Percentiles rank a stretch among this genome's conserved stretches.
Conservation (phyloP, 2,888 invertebrate genomes). For the Macaria liturata region DNA sequence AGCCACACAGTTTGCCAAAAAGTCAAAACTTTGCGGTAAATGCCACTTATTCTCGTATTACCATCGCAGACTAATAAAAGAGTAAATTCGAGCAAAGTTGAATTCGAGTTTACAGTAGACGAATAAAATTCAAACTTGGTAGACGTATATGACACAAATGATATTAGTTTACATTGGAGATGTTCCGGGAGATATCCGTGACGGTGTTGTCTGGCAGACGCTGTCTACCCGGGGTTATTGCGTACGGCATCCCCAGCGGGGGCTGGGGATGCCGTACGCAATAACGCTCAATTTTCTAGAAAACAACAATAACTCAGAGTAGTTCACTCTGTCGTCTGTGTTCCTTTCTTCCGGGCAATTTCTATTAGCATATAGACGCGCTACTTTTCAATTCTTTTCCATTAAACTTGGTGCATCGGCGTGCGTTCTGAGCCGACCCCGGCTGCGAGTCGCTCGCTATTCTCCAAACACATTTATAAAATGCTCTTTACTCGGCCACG, state of each 20-base stretch:
- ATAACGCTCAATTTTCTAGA: conserved; percentile 79
- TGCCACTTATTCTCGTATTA: conserved; percentile 22
- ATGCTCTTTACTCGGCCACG: conserved; percentile 76
- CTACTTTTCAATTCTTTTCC: conserved; percentile 84
- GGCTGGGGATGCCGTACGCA: conserved; percentile 63
- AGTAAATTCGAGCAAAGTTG: conserved; percentile 28
- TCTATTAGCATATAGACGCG: conserved; percentile 83
- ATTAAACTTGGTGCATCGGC: conserved; percentile 81
- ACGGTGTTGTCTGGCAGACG: conserved; percentile 39
- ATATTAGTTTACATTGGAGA: conserved; percentile 63
- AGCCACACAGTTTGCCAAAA: too few relatives aligned
- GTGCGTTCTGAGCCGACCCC: conserved; percentile 66
- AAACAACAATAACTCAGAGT: conserved; percentile 81
- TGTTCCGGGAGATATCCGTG: conserved; percentile 57
- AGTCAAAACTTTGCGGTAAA: too few relatives aligned
- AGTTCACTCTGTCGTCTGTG: conserved; percentile 76
- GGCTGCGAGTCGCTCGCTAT: conserved; percentile 61
- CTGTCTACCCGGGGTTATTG: conserved; percentile 48
- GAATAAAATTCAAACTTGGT: conserved; percentile 46
- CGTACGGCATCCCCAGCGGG: too few relatives aligned
- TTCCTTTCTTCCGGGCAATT: conserved; percentile 82
- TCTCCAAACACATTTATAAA: conserved; percentile 81
- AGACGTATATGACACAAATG: conserved; percentile 53
- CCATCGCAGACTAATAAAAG: conserved; percentile 38
- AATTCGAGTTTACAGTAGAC: conserved; percentile 33